Evolutionary conservation across 2,113 vertebrate species (phyloP), one percentile per base, ranked within the genome.

Genomic region (Ictalurus punctatus): DNA sequence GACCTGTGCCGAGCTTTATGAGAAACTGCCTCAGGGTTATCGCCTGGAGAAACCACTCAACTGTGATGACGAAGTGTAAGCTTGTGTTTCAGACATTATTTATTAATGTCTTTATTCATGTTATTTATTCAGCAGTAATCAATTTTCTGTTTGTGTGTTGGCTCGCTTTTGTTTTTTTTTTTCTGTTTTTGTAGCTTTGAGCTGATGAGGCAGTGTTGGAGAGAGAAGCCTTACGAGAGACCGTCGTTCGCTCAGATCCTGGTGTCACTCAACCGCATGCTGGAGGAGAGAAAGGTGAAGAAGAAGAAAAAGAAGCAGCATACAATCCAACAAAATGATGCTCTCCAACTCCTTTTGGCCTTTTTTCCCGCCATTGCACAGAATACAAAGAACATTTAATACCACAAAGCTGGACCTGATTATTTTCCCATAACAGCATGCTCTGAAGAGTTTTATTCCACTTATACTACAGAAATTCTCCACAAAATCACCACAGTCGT

Each of bases 11-110:
- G 97, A 97, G 79, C 96, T 98, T 52, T 97, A 97, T 0, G 97
- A 97, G 93, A 97, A 98, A 92, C 93, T 98, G 30, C 97, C 97
- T 34, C 96, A 97, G 92, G 96, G 96, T 52, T 97, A 97, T 93
- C 94, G 97, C 87, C 94, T 98, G 92, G 97, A 98, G 92, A 98
- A 97, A 85, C 97, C 97, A 10, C 96, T 97, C 21, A 98, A 97
- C 93, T 97, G 97, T 90, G 97, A 97, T 0, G 97, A 97, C 1
- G 97, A 98, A 91, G 97, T 98, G 97, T 98, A 96, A 96, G 97
- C 84, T 25, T 80, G 25, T 52, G 59, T 30, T 56, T 87, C 23
- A 58, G 25, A 71, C 54, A 30, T 58, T 10, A 10, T 8, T 48
- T 48, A 48, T 48, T 48, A 48, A 48, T 5, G 44, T 48, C 44